Conservation (phyloP, 2,797 vertebrate genomes). For the Darevskia nairensis region DNA sequence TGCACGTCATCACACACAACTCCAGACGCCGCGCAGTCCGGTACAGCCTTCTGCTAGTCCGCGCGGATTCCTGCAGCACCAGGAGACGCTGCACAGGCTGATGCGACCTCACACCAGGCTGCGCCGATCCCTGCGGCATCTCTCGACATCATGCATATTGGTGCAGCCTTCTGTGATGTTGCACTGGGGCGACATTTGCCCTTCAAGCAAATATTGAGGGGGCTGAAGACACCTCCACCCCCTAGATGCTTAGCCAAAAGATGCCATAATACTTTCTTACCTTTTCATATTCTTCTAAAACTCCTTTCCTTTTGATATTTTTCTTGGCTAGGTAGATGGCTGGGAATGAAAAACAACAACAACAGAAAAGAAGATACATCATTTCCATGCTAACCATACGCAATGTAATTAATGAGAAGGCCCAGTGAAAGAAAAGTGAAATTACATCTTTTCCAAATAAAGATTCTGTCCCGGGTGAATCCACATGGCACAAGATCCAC, state of each 20-base stretch:
- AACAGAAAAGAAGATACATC: constrained; percentile 36
- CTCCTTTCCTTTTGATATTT: constrained; percentile 96
- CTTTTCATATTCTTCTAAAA: constrained; percentile 96
- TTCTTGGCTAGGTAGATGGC: constrained; percentile 97
- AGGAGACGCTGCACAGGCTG: too few relatives aligned
- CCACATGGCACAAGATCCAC: background rate
- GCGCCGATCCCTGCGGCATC: too few relatives aligned
- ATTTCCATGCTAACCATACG: background rate
- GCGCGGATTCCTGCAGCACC: too few relatives aligned
- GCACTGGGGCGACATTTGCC: too few relatives aligned
- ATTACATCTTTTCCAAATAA: background rate
- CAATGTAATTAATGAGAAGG: constrained; percentile 13
- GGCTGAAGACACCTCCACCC: too few relatives aligned
- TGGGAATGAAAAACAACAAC: constrained; percentile 61
- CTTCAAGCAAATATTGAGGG: too few relatives aligned
- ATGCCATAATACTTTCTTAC: constrained; percentile 73
- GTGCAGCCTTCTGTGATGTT: too few relatives aligned
- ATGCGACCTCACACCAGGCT: too few relatives aligned
- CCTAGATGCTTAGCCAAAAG: constrained; percentile 5
- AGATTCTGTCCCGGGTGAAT: background rate
- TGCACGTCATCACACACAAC: too few relatives aligned
- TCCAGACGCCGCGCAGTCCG: too few relatives aligned
- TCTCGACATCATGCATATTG: too few relatives aligned
- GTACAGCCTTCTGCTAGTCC: too few relatives aligned
- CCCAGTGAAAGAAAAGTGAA: background rate